Evolutionary conservation across 1,140 invertebrate genomes (phyloP), one percentile per base, ranked within the genome.

Genomic region (Hycleus phaleratus): DNA sequence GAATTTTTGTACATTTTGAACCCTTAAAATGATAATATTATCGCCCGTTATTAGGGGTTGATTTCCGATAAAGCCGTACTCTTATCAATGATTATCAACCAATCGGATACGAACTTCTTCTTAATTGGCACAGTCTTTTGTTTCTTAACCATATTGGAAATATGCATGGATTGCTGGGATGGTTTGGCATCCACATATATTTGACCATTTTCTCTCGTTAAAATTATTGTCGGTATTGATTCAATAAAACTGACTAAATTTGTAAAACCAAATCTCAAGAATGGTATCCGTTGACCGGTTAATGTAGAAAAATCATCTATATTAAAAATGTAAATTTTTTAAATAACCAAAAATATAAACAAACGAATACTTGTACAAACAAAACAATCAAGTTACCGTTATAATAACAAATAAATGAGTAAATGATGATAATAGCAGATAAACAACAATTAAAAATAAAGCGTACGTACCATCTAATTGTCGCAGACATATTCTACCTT

Each of bases 241-340:
- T 69, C 61, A 59, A 85, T 72, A 56, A 85, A 76, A 42, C 79
- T 76, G 49, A 81, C 77, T 2, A 85, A 61, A 8, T 70, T 73
- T 32, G 68, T 48, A 68, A 76, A 82, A 2, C 82, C 83, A 51
- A 85, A 69, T 58, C 78, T 76, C 54, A 65, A 70, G 60, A 74
- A 85, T 4, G 82, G 82, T 62, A 85, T 82, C 45, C 63, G 66
- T 64, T 79, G 75, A 40, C 82, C 82, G 63, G 79, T 73, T 3
- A 85, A 58, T 52, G 73, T 74, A 49, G 64, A 67, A 64, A 82
- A 85, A 69, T 85, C 82, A 44, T 70, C 78, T 78, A 51, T 18
- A 18, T 18, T 18, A 26, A 64, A 62, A 58, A 38, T 3, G 4
- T 5, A 51, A 42, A 42, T 46, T 3, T 24, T n/a, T 11, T 46